A percentile compares a stretch with the other conserved stretches of the same genome.
These are phyloP conservation scores for Plestiodon gilberti DNA, from an alignment of 2,113 vertebrate species.

Conservation along the genomic window DNA sequence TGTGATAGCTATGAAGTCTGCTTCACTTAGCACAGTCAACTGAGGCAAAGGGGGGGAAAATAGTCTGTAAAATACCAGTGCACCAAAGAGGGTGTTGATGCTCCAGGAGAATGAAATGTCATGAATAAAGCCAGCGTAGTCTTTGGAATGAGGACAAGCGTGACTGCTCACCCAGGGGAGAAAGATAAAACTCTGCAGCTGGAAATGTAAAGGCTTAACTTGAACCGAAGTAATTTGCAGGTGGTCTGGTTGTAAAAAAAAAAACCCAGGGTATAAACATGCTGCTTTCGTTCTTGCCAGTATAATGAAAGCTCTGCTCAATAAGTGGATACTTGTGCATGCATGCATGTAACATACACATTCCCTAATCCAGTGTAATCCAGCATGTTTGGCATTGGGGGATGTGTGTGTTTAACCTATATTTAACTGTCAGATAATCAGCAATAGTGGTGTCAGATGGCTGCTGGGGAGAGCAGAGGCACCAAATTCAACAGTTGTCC, in stretches of 20 bases:
- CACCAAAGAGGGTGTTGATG: neutral
- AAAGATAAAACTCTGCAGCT: neutral
- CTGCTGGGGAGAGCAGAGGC: neutral
- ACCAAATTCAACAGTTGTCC: neutral
- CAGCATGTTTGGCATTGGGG: neutral
- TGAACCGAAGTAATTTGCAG: neutral
- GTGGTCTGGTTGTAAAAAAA: neutral
- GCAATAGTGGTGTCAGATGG: neutral
- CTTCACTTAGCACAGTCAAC: neutral
- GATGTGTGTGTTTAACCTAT: neutral
- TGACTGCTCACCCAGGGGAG: neutral
- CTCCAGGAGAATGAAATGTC: neutral
- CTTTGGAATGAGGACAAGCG: neutral
- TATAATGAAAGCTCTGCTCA: neutral
- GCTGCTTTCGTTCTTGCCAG: slow-evolving; percentile 1
- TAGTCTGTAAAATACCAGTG: neutral
- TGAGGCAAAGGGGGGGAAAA: no score
- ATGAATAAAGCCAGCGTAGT: neutral
- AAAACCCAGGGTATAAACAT: neutral
- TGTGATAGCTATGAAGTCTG: neutral
- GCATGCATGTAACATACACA: no score
- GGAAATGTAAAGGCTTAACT: neutral
- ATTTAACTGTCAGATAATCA: neutral
- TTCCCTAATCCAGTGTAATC: neutral
- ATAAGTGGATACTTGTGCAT: neutral